These are phyloP conservation scores for Metopolophium dirhodum DNA, from an alignment of 1,140 invertebrate genomes.

Conservation along the genomic window DNA sequence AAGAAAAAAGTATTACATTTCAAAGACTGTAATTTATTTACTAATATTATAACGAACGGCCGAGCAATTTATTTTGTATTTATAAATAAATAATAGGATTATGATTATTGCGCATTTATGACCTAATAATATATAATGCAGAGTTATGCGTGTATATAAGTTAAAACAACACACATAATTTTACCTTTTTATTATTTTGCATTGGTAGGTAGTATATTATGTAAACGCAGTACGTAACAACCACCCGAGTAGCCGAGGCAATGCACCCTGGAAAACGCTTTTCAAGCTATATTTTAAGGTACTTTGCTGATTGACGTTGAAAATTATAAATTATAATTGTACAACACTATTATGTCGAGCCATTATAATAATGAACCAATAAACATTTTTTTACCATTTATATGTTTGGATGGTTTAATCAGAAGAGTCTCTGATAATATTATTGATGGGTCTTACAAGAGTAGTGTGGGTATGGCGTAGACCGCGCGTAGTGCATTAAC, in stretches of 20 bases:
- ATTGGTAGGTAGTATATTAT: neutral
- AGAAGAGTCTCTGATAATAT: neutral
- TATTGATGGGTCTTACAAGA: neutral
- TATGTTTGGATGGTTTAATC: neutral
- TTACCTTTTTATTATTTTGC: neutral
- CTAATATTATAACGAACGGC: neutral
- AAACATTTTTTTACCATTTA: neutral
- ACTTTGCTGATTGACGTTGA: neutral
- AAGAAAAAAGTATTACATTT: neutral
- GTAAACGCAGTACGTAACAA: neutral
- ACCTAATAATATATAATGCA: neutral
- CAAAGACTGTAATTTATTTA: neutral
- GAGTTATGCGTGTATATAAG: neutral
- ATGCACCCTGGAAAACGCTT: neutral
- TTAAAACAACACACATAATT: neutral
- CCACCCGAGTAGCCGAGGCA: neutral
- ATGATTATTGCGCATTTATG: neutral
- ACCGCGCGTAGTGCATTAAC: neutral
- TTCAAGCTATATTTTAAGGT: neutral
- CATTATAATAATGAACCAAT: neutral
- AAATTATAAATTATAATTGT: neutral
- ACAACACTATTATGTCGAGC: neutral
- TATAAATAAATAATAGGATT: neutral
- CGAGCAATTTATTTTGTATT: neutral
- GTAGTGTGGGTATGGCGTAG: neutral